These are phyloP conservation scores for Diphyllodes magnificus DNA, from an alignment of 2,113 vertebrate species.

Conservation along the genomic window DNA sequence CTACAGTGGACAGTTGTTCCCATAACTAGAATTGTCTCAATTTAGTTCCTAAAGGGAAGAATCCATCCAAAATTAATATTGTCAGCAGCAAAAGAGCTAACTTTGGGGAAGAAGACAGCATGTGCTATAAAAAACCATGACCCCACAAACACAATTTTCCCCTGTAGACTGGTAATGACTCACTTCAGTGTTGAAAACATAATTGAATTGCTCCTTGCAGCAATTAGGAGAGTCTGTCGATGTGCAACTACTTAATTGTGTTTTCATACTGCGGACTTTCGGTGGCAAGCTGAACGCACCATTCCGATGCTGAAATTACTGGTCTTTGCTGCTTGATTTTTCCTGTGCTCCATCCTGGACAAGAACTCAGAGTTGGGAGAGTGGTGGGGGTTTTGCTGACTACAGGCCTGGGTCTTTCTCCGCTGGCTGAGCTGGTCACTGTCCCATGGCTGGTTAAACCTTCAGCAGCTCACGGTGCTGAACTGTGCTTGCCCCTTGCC, in stretches of 20 bases:
- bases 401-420: not conserved
- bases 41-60: conserved; percentile 15
- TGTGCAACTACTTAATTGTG: conserved; percentile 52
- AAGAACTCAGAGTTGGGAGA: not conserved
- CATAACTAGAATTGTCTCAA: not conserved
- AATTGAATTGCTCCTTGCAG: conserved; percentile 59
- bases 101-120: conserved; percentile 12
- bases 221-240: conserved; percentile 37
- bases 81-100: conserved; percentile 21
- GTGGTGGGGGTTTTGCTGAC: not conserved
- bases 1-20: not conserved
- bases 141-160: conserved; percentile 20
- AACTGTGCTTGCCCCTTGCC: not conserved
- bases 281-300: not conserved
- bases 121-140: conserved; percentile 19
- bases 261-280: conserved; percentile 18
- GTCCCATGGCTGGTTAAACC: not conserved
- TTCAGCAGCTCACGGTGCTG: not conserved
- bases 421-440: not conserved
- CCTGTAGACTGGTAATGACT: conserved; percentile 50
- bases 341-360: not conserved
- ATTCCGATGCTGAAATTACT: not conserved
- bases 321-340: not conserved
- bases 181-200: conserved; percentile 32
- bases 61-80: conserved; percentile 19